phyloP scores from a whole-genome alignment of 2,888 invertebrate species.

The Amiota minor region DNA sequence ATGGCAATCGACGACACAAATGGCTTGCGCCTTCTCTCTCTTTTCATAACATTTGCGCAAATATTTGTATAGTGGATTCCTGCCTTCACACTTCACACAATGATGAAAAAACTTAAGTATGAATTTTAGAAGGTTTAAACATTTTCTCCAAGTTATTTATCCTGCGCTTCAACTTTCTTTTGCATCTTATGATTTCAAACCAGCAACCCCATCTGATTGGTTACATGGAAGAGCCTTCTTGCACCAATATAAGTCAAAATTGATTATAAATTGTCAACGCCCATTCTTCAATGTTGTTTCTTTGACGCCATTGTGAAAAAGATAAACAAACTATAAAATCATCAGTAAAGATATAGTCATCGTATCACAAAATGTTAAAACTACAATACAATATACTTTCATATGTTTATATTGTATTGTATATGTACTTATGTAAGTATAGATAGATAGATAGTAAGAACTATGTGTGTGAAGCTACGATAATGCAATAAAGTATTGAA shows the following conservation, averaged over 20 bases:
- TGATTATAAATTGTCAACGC: slow-evolving; percentile 48
- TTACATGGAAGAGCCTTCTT: slow-evolving; percentile 10
- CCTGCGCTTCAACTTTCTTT: no score
- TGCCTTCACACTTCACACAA: no score
- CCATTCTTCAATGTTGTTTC: slow-evolving; percentile 45
- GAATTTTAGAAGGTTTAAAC: no score
- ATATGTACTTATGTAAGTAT: background rate
- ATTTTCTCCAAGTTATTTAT: no score
- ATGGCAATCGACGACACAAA: no score
- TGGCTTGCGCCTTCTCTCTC: no score
- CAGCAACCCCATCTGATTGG: slow-evolving; percentile 41
- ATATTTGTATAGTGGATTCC: no score
- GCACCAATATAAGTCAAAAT: slow-evolving; percentile 28
- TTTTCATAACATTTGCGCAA: no score
- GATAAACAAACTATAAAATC: slow-evolving; percentile 3
- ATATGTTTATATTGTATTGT: no score
- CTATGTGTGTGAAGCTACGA: background rate
- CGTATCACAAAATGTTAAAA: background rate
- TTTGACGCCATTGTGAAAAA: slow-evolving; percentile 37
- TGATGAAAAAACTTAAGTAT: no score
- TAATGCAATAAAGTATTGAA: slow-evolving; percentile 34
- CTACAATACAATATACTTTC: no score
- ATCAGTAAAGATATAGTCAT: background rate
- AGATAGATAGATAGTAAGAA: slow-evolving; percentile 26
- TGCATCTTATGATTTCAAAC: background rate